Percentiles rank a stretch among this genome's conserved stretches.
phyloP scores from a whole-genome alignment of 2,113 vertebrate species.

The Panthera tigris region DNA sequence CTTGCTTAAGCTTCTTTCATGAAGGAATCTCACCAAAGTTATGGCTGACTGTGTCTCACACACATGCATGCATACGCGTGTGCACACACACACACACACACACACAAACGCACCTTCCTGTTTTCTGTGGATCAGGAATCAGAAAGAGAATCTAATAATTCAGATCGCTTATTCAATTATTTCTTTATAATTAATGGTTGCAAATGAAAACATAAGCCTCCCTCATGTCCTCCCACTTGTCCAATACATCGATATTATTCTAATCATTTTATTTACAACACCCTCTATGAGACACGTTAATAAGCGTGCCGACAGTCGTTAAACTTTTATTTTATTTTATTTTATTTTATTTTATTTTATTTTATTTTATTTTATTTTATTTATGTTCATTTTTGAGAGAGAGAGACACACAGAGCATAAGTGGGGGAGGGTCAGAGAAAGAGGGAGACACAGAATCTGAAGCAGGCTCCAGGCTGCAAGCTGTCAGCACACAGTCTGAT shows the following conservation, averaged over 20 bases:
- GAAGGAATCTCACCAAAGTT: neutral
- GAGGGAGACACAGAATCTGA: too few species aligned
- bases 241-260: neutral
- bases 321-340: neutral
- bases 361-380: too few species aligned
- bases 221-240: neutral
- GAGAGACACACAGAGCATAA: too few species aligned
- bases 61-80: too few species aligned
- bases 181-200: slow-evolving; percentile 63
- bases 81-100: neutral
- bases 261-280: neutral
- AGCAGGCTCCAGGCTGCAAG: too few species aligned
- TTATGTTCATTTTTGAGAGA: too few species aligned
- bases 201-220: slow-evolving; percentile 64
- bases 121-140: neutral
- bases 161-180: neutral
- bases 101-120: neutral
- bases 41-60: neutral
- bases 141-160: slow-evolving; percentile 7
- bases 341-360: too few species aligned
- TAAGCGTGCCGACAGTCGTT: neutral
- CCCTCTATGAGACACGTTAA: neutral
- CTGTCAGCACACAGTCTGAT: too few species aligned
- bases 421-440: too few species aligned
- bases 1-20: neutral